Evolutionary conservation across 2,113 vertebrate species (phyloP).

Genomic region (Thermophis baileyi): DNA sequence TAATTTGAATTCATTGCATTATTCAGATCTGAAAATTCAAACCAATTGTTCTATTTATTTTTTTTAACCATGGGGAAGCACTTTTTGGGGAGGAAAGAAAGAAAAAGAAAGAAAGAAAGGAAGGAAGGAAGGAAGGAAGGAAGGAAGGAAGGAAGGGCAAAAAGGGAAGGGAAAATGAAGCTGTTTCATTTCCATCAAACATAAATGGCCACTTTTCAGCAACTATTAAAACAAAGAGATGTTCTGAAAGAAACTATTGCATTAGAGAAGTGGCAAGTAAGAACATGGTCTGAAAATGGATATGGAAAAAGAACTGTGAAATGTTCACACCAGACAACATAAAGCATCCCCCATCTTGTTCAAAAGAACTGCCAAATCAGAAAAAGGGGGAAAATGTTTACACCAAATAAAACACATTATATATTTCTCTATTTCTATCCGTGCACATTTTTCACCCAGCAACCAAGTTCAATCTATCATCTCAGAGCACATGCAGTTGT

Average conservation of each 20-base stretch:
- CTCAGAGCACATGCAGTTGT: constrained; percentile 22
- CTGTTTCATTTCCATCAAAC: constrained; percentile 15
- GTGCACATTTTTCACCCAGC: constrained; percentile 18
- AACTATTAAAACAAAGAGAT: constrained; percentile 55
- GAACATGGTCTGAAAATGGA: constrained; percentile 42
- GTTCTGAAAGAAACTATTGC: constrained; percentile 58
- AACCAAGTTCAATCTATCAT: constrained; percentile 30
- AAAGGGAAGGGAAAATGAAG: constrained; percentile 41
- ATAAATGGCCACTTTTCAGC: constrained; percentile 50
- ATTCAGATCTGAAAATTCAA: not conserved
- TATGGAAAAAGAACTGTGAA: constrained; percentile 20
- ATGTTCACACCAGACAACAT: constrained; percentile 39
- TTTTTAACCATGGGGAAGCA: constrained; percentile 46
- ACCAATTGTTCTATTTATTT: not conserved
- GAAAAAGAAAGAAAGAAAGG: not conserved
- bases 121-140: not conserved
- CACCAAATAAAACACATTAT: constrained; percentile 22
- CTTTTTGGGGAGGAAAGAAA: constrained; percentile 40
- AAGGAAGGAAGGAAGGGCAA: not conserved
- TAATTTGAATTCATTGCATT: not conserved
- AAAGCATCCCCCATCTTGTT: constrained; percentile 1
- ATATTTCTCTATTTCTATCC: constrained; percentile 22
- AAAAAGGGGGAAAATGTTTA: constrained; percentile 9
- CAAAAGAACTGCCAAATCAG: constrained; percentile 4
- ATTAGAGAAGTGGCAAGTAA: constrained; percentile 43